phyloP scores from a whole-genome alignment of 1,140 invertebrate species.

The Cyrtorhinus lividipennis region DNA sequence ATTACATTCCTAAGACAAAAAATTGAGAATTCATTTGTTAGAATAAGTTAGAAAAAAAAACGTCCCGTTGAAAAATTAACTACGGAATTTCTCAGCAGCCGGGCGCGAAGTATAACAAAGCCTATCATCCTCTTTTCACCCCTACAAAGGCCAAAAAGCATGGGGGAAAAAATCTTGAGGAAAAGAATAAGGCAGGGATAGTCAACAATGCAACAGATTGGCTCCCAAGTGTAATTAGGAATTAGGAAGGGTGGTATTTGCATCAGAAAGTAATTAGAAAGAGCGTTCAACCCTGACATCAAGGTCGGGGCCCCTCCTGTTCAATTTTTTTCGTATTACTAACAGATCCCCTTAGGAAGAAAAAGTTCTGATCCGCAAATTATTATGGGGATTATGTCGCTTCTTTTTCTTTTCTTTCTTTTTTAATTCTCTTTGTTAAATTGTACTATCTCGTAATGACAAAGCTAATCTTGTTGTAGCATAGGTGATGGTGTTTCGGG shows the following conservation, averaged over 20 bases:
- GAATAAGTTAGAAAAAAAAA: not conserved
- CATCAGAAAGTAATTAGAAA: not conserved
- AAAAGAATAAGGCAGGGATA: not conserved
- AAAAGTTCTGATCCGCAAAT: not conserved
- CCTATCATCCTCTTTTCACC: not conserved
- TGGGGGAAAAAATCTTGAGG: not conserved
- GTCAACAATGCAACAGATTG: not conserved
- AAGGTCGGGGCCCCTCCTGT: not conserved
- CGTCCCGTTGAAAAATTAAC: not conserved
- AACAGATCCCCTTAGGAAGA: not conserved
- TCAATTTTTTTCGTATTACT: not conserved
- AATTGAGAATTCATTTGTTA: too few relatives aligned
- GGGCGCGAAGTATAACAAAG: not conserved
- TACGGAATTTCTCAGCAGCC: not conserved
- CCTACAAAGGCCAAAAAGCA: not conserved
- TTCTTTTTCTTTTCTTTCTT: not conserved
- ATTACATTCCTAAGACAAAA: too few relatives aligned
- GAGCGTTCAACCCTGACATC: not conserved
- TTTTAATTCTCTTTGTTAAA: not conserved
- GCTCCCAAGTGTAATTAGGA: not conserved
- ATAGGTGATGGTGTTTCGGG: too few relatives aligned
- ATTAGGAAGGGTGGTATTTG: not conserved
- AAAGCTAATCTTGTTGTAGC: too few relatives aligned
- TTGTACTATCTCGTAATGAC: too few relatives aligned
- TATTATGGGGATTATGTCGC: not conserved